Percentiles rank a stretch among this genome's conserved stretches.
phyloP scores from a whole-genome alignment of 2,888 invertebrate species.

The Volucella inflata region DNA sequence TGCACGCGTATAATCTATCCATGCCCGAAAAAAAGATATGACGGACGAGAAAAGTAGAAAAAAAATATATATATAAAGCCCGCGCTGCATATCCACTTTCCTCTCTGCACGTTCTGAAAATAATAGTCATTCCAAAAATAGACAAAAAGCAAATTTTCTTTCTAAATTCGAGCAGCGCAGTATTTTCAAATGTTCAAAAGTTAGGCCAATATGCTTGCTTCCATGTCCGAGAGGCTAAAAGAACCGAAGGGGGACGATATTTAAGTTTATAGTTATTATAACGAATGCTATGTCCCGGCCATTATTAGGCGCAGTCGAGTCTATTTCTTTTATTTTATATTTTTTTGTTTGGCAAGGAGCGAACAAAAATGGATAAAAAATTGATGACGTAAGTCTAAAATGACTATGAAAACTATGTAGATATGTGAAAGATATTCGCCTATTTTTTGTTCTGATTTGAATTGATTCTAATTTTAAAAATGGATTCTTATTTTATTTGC shows the following conservation, averaged over 20 bases:
- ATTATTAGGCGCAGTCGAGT: slow-evolving; percentile 36
- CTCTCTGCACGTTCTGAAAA: slow-evolving; percentile 59
- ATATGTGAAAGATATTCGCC: slow-evolving; percentile 24
- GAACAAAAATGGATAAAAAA: slow-evolving; percentile 57
- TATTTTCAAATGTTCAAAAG: slow-evolving; percentile 51
- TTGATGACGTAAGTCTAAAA: slow-evolving; percentile 55
- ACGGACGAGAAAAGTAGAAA: slow-evolving; percentile 48
- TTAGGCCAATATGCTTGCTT: slow-evolving; percentile 42
- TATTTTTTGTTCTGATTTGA: slow-evolving; percentile 21
- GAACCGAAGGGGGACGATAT: slow-evolving; percentile 53
- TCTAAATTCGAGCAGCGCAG: slow-evolving; percentile 37
- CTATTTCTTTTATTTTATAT: slow-evolving; percentile 1
- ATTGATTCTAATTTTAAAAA: slow-evolving; percentile 58
- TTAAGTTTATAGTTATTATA: slow-evolving; percentile 51
- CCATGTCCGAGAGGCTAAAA: slow-evolving; percentile 6
- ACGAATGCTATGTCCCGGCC: slow-evolving; percentile 60
- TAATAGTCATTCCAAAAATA: slow-evolving; percentile 75
- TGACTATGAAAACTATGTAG: slow-evolving; percentile 17
- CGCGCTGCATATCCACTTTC: slow-evolving; percentile 73
- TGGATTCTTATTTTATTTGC: slow-evolving; percentile 44
- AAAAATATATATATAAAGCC: neutral
- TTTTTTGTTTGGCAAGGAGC: slow-evolving; percentile 59
- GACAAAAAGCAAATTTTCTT: slow-evolving; percentile 64
- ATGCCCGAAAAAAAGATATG: slow-evolving; percentile 64
- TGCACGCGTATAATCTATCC: slow-evolving; percentile 57